Base-by-base conservation (phyloP, 37 sponge, comb jelly and placozoan species). In the Chondrosia reniformis region DNA sequence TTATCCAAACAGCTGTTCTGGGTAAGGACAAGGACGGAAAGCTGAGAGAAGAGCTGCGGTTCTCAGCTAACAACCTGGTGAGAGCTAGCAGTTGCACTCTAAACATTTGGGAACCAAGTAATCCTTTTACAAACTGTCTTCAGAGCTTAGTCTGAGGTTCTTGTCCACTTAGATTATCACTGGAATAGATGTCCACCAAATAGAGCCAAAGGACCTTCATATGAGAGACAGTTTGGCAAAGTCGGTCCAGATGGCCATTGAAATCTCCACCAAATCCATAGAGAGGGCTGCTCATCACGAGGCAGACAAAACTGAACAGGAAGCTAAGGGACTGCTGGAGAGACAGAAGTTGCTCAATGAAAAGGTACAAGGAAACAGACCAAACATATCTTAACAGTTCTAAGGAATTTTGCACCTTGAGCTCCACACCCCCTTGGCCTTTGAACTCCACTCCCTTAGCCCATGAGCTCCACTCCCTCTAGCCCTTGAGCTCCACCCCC, bases 231-330 rank as follows among this genome's bases (percentile, higher is more conserved):
- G 88, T 31, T 82, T 96, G 63, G 72, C 80, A 74, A 96, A 96
- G 81, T 91, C 92, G 27, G 97, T 96, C 21, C 94, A 93, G 67
- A 92, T 96, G 93, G 97, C 97, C 64, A 96, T 96, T 58, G 97
- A 96, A 79, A 96, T 96, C 30, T 80, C 97, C 30, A 96, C 94
- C 40, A 91, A 90, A 84, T 90, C 97, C 46, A 95, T 91, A 76
- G 95, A 95, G 63, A 58, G 84, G 4, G 46, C 84, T 9, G 95
- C 95, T 8, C 65, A 79, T 45, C 97, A 96, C 30, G 97, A 96
- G 63, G 97, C 97, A 36, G 85, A 80, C 67, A 61, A 93, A n/a
- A 84, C 76, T 27, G 97, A 96, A 56, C 97, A 96, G 81, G 84
- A 87, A 63, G 97, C 97, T 17, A 64, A 67, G 33, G 97, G 97